phyloP scores from a whole-genome alignment of 2,797 vertebrate genomes.

The Myotis pilosus region DNA sequence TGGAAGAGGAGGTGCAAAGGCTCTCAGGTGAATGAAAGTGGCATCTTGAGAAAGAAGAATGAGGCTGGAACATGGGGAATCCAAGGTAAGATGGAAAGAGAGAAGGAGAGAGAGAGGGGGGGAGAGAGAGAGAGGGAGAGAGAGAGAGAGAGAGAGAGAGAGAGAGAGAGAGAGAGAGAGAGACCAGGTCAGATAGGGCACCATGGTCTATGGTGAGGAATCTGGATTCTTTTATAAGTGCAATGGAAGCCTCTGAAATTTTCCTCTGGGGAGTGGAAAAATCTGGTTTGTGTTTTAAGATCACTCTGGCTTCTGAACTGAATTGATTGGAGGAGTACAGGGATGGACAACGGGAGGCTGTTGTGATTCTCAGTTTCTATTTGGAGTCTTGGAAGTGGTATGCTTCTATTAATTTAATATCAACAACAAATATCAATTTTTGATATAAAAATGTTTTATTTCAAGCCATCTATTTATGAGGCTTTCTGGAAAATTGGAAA shows the following conservation, averaged over 20 bases:
- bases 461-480: neutral
- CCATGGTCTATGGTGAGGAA: rapidly evolving
- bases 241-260: neutral
- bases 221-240: neutral
- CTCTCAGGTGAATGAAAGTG: too few relatives aligned
- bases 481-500: neutral
- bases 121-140: neutral
- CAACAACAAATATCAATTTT: neutral
- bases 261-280: neutral
- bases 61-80: neutral
- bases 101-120: neutral
- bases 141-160: neutral
- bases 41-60: neutral
- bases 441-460: slow-evolving; percentile 32
- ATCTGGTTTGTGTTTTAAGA: neutral
- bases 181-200: rapidly evolving
- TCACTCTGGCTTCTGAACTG: neutral
- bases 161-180: neutral
- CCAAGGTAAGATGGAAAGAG: neutral
- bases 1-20: neutral
- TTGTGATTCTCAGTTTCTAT: neutral
- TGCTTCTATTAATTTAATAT: neutral
- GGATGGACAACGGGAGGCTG: neutral
- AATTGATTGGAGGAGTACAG: neutral
- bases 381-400: neutral